Evolutionary conservation across 2,113 vertebrate species (phyloP), one percentile per base, ranked within the genome.

Genomic region (Vanacampus margaritifer): DNA sequence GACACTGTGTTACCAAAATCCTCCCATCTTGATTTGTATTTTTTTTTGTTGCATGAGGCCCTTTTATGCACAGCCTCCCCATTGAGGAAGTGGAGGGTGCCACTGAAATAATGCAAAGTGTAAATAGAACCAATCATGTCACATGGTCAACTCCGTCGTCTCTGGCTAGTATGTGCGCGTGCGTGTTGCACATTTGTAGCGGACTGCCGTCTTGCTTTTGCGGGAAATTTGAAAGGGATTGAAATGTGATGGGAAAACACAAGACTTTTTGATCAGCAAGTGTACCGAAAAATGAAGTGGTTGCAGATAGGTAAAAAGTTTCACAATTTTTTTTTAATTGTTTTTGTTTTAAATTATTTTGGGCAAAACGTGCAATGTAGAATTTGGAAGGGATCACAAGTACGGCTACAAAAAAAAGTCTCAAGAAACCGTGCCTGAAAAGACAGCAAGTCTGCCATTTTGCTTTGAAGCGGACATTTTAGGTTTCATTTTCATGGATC

Each of bases 31-130:
- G 21, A 51, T 51, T 10, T 50, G 8, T n/a, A n/a, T 0, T 45
- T 45, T n/a, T 23, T 64, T 71, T 74, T 76, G 80, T 73, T 90
- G 91, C 91, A 91, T 91, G 89, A 79, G 76, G 72, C 69, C 82
- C 84, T 86, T 85, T 88, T 82, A 79, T 81, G 80, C 83, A 84
- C 75, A 85, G 70, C 77, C 79, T 72, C 59, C 75, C 73, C 64
- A 77, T 9, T 32, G 72, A 69, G 66, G 66, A 39, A 16, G 60
- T 45, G 54, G 36, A 66, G 73, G 74, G 66, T 37, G 66, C 74
- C 36, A 59, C 72, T 70, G 63, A 67, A 74, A 63, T 56, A 64
- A 74, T 71, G 73, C 69, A 75, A 64, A 43, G 73, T 85, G 82
- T 87, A 83, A 80, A 88, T 61, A 61, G 36, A 39, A n/a, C 8